Evolutionary conservation across 2,797 vertebrate species (phyloP).

Genomic region (Distichodus sexfasciatus): DNA sequence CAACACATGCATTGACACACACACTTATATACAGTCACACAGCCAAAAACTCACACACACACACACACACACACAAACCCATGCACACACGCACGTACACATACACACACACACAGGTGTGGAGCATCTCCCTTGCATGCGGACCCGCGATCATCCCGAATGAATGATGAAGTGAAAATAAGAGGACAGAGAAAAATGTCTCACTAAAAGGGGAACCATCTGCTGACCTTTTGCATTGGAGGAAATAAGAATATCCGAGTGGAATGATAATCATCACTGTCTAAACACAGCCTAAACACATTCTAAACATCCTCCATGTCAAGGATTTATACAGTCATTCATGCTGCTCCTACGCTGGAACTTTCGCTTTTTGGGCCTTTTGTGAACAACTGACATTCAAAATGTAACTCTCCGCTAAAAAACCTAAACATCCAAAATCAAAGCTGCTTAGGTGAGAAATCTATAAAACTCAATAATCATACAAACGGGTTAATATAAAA

Average conservation of each 20-base stretch:
- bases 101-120: conserved; percentile 1
- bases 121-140: conserved; percentile 37
- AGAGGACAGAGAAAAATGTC: conserved; percentile 36
- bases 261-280: conserved; percentile 1
- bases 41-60: conserved; percentile 7
- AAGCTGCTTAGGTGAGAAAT: no score
- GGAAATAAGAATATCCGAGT: neutral
- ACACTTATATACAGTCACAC: neutral
- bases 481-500: no score
- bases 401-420: no score
- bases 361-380: neutral
- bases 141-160: conserved; percentile 30
- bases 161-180: conserved; percentile 46
- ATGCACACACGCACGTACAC: neutral
- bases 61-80: conserved; percentile 7
- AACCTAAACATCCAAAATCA: no score
- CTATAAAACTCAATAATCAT: no score
- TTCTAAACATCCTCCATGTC: neutral
- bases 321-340: neutral
- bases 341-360: neutral
- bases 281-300: neutral
- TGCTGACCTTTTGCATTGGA: conserved; percentile 34
- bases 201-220: conserved; percentile 35
- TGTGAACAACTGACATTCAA: neutral
- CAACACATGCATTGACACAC: neutral